Evolutionary conservation across 1,140 invertebrate species (phyloP).

Genomic region (Lordiphosa stackelbergi): DNA sequence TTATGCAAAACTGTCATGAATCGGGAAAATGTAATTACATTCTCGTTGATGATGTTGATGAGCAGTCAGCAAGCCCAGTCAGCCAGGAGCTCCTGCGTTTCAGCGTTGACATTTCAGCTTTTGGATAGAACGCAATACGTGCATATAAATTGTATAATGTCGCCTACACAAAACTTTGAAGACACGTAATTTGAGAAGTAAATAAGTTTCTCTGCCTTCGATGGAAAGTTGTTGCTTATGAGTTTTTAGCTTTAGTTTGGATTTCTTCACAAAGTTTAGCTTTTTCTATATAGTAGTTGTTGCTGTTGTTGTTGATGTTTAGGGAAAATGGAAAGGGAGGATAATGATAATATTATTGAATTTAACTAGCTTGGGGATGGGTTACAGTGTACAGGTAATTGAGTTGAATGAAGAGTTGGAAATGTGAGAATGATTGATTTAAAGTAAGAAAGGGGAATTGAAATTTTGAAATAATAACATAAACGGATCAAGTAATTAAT

Average conservation of each 20-base stretch:
- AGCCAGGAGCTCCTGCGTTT: not conserved
- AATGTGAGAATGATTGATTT: not conserved
- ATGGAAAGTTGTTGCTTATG: slow-evolving; percentile 26
- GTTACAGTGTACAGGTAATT: slow-evolving; percentile 1
- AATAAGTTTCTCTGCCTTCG: slow-evolving; percentile 41
- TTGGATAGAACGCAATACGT: slow-evolving; percentile 38
- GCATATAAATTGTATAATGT: slow-evolving; percentile 55
- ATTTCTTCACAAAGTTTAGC: not conserved
- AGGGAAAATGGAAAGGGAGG: not conserved
- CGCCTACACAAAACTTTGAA: slow-evolving; percentile 31
- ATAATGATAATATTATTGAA: slow-evolving; percentile 9
- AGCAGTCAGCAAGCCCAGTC: not conserved
- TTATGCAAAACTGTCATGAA: slow-evolving; percentile 56
- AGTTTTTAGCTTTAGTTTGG: slow-evolving; percentile 1
- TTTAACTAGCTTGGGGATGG: slow-evolving; percentile 3
- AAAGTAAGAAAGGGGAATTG: not conserved
- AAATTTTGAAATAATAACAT: too few relatives aligned
- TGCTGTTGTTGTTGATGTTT: not conserved
- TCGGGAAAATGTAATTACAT: slow-evolving; percentile 69
- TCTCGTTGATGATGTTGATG: slow-evolving; percentile 62
- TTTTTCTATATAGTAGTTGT: not conserved
- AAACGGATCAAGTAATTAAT: too few relatives aligned
- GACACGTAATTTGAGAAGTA: slow-evolving; percentile 53
- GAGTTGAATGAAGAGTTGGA: not conserved
- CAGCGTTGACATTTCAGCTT: slow-evolving; percentile 37